A percentile compares a stretch with the other conserved stretches of the same genome.
Evolutionary conservation across 2,888 invertebrate species (phyloP).

Genomic region (Meghimatium bilineatum): DNA sequence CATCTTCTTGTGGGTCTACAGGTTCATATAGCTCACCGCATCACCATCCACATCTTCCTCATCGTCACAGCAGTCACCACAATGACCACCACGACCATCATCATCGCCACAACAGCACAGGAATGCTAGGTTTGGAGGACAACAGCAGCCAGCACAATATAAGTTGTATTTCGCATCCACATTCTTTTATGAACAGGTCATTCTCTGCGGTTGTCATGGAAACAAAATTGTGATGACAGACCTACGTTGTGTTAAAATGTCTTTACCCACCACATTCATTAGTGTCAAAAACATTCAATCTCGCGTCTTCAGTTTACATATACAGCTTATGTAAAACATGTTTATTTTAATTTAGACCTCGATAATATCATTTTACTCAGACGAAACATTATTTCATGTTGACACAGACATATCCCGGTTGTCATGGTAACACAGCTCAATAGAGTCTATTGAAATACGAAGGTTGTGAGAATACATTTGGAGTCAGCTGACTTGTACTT

Average conservation of each 20-base stretch:
- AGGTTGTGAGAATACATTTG: background rate
- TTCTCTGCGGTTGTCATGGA: conserved; percentile 43
- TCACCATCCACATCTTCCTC: conserved; percentile 19
- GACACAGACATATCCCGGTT: background rate
- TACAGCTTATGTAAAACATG: too few relatives aligned
- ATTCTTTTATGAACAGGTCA: conserved; percentile 24
- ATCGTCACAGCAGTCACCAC: conserved; percentile 5
- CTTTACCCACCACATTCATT: too few relatives aligned
- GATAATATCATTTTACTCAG: background rate
- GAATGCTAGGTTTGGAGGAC: conserved; percentile 14
- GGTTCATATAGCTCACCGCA: conserved; percentile 35
- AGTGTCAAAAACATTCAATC: too few relatives aligned
- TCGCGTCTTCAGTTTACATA: too few relatives aligned
- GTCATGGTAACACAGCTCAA: background rate
- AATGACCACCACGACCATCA: conserved; percentile 13
- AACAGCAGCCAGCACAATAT: background rate
- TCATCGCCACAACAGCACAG: conserved; percentile 24
- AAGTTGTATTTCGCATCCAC: background rate
- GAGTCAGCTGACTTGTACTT: background rate
- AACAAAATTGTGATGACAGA: conserved; percentile 42
- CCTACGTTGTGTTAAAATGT: background rate
- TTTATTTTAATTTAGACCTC: background rate
- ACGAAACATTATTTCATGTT: background rate
- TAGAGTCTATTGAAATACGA: background rate
- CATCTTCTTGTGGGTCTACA: conserved; percentile 37